Conservation (phyloP, 2,888 invertebrate genomes). For the Stomorhina lunata region DNA sequence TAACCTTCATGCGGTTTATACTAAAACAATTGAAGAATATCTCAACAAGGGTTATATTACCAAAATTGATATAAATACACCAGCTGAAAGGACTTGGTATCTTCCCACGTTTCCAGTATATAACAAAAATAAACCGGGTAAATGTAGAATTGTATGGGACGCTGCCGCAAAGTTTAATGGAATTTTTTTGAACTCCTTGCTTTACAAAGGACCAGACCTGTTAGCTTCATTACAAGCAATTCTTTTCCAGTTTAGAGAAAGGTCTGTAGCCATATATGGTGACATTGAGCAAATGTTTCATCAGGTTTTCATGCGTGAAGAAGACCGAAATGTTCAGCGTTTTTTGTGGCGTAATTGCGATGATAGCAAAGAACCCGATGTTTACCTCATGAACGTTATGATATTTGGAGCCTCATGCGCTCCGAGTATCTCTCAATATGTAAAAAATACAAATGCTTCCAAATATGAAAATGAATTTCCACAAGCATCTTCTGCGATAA, state of each 20-base stretch:
- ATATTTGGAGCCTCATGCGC: conserved; percentile 34
- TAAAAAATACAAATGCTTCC: conserved; percentile 22
- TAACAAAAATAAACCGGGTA: conserved; percentile 38
- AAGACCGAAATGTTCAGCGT: conserved; percentile 28
- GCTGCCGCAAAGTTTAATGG: conserved; percentile 31
- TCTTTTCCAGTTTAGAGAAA: conserved; percentile 23
- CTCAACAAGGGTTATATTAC: not conserved
- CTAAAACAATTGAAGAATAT: conserved; percentile 7
- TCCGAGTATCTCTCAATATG: conserved; percentile 11
- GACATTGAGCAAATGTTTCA: conserved; percentile 48
- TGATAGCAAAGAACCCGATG: conserved; percentile 4
- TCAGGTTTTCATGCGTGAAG: conserved; percentile 56
- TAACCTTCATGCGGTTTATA: not conserved
- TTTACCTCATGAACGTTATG: conserved; percentile 24
- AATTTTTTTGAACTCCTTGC: conserved; percentile 19
- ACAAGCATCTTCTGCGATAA: no score
- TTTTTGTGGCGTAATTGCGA: conserved; percentile 38
- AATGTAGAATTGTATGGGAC: conserved; percentile 35
- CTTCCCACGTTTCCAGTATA: conserved; percentile 68
- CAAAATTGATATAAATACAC: no score
- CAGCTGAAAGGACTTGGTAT: conserved; percentile 69
- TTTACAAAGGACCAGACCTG: conserved; percentile 27
- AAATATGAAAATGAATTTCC: conserved; percentile 6
- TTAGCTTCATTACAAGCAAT: conserved; percentile 18
- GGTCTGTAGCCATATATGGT: conserved; percentile 39